A percentile compares a stretch with the other conserved stretches of the same genome.
phyloP scores from a whole-genome alignment of 2,797 vertebrate species.

The Crocodylus rhombifer region DNA sequence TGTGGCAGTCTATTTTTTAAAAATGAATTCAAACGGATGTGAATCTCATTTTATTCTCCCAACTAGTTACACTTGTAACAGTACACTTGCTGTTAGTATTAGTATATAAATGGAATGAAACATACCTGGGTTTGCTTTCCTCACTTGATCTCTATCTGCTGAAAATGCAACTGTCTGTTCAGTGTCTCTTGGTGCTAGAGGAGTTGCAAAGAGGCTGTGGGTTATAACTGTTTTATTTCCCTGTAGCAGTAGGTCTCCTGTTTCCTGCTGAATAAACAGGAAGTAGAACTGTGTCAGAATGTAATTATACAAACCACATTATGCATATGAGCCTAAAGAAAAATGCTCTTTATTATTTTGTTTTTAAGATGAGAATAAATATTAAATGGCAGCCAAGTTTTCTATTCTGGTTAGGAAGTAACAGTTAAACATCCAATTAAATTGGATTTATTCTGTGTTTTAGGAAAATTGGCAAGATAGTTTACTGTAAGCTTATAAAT shows the following conservation, averaged over 20 bases:
- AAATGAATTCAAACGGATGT: not conserved
- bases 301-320: conserved; percentile 69
- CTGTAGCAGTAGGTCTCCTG: conserved; percentile 77
- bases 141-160: conserved; percentile 30
- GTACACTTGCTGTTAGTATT: not conserved
- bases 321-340: not conserved
- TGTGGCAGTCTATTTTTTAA: not conserved
- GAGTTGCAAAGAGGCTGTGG: conserved; percentile 56
- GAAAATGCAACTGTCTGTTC: conserved; percentile 35
- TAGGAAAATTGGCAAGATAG: not conserved
- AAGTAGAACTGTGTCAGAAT: conserved; percentile 82
- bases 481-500: not conserved
- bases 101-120: not conserved
- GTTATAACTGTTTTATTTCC: conserved; percentile 74
- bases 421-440: not conserved
- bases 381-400: not conserved
- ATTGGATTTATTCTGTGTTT: not conserved
- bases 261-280: conserved; percentile 97
- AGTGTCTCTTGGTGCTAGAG: conserved; percentile 30
- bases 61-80: not conserved
- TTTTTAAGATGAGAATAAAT: not conserved
- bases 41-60: not conserved
- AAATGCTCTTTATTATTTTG: not conserved
- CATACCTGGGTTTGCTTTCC: conserved; percentile 76
- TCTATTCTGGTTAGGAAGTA: not conserved